phyloP scores from a whole-genome alignment of 2,797 vertebrate genomes.

The Podargus strigoides region DNA sequence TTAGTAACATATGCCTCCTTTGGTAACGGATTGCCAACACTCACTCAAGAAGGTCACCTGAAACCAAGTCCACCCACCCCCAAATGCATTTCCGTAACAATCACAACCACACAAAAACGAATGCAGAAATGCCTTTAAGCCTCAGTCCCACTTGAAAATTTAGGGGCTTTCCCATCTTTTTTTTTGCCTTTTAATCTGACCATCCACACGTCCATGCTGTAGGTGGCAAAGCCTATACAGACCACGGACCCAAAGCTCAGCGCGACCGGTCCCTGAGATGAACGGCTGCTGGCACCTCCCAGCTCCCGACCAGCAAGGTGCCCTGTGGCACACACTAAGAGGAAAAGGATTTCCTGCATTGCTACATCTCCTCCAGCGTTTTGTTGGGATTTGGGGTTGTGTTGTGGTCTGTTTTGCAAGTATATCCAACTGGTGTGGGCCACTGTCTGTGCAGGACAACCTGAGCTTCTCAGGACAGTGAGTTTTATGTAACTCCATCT shows the following conservation, averaged over 20 bases:
- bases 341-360: neutral
- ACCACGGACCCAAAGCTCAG: neutral
- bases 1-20: constrained; percentile 8
- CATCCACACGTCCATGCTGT: accelerated
- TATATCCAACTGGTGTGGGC: neutral
- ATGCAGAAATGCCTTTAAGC: neutral
- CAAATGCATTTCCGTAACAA: neutral
- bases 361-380: neutral
- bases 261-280: neutral
- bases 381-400: neutral
- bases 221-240: neutral
- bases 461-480: neutral
- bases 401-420: neutral
- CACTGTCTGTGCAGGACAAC: accelerated
- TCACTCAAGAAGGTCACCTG: neutral
- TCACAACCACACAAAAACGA: neutral
- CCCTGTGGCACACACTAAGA: neutral
- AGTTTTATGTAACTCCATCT: neutral
- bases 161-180: neutral
- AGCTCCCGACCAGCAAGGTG: neutral
- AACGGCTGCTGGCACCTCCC: neutral
- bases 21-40: neutral
- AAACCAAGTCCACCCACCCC: neutral
- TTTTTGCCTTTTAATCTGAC: neutral
- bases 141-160: neutral